Conservation (phyloP, 2,888 invertebrate species). For the Aplocera efformata region DNA sequence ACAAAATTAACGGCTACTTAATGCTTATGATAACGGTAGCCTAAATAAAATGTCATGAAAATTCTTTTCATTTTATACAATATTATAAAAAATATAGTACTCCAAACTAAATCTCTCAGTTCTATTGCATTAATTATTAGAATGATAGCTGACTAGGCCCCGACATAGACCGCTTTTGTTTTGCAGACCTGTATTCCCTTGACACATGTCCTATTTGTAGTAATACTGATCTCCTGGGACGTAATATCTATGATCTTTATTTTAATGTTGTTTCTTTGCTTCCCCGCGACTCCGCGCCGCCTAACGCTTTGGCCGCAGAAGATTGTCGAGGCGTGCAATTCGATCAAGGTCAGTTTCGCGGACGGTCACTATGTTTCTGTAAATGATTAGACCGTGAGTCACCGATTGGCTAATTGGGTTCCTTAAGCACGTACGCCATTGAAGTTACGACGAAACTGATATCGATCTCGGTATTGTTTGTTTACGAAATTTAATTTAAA, state of each 20-base stretch:
- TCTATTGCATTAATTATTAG: too few relatives aligned
- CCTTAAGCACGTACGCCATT: conserved; percentile 33
- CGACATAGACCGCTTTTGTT: too few relatives aligned
- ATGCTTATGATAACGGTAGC: too few relatives aligned
- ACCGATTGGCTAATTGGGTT: conserved; percentile 34
- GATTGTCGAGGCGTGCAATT: conserved; percentile 97
- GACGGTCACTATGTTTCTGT: conserved; percentile 33
- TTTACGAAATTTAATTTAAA: not conserved
- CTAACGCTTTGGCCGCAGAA: conserved; percentile 84
- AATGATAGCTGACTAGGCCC: too few relatives aligned
- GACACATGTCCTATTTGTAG: too few relatives aligned
- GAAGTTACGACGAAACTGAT: conserved; percentile 5
- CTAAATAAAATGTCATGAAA: too few relatives aligned
- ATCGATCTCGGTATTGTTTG: conserved; percentile 4
- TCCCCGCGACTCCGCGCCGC: conserved; percentile 52
- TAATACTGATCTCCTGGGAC: conserved; percentile 6
- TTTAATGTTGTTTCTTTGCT: conserved; percentile 69
- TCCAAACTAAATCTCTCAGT: too few relatives aligned
- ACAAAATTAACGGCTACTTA: too few relatives aligned
- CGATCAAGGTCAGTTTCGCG: conserved; percentile 87
- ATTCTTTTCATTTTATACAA: too few relatives aligned
- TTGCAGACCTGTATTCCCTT: too few relatives aligned
- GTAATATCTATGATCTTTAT: conserved; percentile 34
- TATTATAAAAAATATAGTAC: too few relatives aligned
- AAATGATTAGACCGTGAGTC: conserved; percentile 23